Conservation (phyloP, 2,888 invertebrate species). For the Scaptodrosophila latifasciaeformis region DNA sequence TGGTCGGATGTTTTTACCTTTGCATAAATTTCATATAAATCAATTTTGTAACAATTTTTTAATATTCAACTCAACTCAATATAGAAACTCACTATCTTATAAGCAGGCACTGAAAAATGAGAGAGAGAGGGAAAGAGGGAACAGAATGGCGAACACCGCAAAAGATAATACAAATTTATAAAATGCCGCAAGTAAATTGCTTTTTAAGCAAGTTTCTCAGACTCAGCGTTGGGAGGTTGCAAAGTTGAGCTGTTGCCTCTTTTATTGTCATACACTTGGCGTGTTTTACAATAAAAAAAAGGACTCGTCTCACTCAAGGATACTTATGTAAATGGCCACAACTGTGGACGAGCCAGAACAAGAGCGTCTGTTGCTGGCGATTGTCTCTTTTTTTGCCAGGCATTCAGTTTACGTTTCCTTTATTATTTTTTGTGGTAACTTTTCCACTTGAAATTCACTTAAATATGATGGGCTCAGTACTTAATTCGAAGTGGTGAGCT, state of each 20-base stretch:
- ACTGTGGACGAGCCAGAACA: too few relatives aligned
- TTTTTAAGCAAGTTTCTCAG: constrained; percentile 47
- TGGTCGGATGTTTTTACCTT: constrained; percentile 18
- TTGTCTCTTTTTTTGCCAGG: too few relatives aligned
- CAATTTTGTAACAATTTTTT: constrained; percentile 42
- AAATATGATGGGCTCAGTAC: too few relatives aligned
- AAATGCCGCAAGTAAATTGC: constrained; percentile 44
- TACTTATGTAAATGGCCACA: constrained; percentile 26
- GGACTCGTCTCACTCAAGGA: not conserved
- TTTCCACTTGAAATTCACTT: too few relatives aligned
- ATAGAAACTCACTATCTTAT: too few relatives aligned
- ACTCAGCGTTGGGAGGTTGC: too few relatives aligned
- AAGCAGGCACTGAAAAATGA: too few relatives aligned
- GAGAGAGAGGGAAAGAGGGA: not conserved
- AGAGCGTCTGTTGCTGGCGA: too few relatives aligned
- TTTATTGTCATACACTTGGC: constrained; percentile 24
- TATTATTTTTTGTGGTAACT: too few relatives aligned
- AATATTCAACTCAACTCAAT: constrained; percentile 24
- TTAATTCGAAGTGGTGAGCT: too few relatives aligned
- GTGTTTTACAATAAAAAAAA: too few relatives aligned
- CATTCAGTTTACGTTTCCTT: too few relatives aligned
- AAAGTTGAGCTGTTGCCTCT: constrained; percentile 45
- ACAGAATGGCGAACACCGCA: constrained; percentile 31
- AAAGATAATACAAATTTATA: constrained; percentile 13
- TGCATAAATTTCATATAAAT: constrained; percentile 65